Evolutionary conservation across 2,113 vertebrate genomes (phyloP).

Genomic region (Psilopsiagon aymara): DNA sequence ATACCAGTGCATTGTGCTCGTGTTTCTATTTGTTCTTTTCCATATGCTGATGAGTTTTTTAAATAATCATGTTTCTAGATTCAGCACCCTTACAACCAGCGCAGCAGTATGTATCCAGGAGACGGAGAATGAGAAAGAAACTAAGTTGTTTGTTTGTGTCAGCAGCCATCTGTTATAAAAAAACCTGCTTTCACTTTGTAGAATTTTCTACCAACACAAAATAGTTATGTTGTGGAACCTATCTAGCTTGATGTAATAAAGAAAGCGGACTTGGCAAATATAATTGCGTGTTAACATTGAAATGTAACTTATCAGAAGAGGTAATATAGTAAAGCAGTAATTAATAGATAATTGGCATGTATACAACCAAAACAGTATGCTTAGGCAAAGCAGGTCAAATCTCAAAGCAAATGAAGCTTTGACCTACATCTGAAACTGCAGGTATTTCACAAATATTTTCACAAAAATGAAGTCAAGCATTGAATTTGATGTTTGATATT

Average conservation of each 20-base stretch:
- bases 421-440: background rate
- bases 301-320: background rate
- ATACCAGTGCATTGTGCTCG: conserved; percentile 1
- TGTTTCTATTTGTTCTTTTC: conserved; percentile 62
- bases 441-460: background rate
- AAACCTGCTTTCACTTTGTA: conserved; percentile 10
- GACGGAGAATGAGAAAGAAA: conserved; percentile 49
- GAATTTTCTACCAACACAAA: background rate
- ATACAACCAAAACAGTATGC: background rate
- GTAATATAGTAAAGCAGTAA: background rate
- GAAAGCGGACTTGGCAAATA: background rate
- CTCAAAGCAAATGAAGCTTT: background rate
- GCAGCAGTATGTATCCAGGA: conserved; percentile 64
- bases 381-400: background rate
- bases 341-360: background rate
- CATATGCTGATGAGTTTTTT: conserved; percentile 56
- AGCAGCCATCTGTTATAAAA: conserved; percentile 68
- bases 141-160: conserved; percentile 58
- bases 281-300: background rate
- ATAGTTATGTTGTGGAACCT: background rate
- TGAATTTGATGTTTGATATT: background rate
- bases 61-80: conserved; percentile 54
- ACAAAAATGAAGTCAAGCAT: background rate
- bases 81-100: conserved; percentile 31
- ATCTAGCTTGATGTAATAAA: background rate